Conservation (phyloP, 2,888 invertebrate genomes). For the Galerucella nymphaeae region DNA sequence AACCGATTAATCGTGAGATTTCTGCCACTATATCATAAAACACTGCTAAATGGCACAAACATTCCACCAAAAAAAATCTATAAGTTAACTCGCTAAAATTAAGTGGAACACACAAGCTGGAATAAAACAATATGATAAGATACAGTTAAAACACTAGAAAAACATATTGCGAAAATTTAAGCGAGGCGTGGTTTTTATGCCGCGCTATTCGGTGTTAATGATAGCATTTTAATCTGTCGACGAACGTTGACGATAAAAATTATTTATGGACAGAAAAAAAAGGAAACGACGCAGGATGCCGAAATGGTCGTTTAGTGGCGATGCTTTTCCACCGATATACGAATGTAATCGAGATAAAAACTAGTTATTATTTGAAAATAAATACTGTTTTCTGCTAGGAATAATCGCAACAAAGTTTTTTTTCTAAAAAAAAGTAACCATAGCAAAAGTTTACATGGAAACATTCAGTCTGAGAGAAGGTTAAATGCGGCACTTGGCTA, state of each 20-base stretch:
- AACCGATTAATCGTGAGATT: no score
- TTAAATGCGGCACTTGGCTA: no score
- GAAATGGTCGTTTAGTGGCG: background rate
- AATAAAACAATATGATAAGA: conserved; percentile 22
- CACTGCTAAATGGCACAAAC: no score
- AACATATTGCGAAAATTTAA: conserved; percentile 45
- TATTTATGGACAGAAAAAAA: conserved; percentile 38
- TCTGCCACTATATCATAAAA: no score
- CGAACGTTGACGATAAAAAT: conserved; percentile 46
- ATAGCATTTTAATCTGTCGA: conserved; percentile 49
- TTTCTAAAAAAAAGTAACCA: no score
- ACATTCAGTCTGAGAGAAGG: no score
- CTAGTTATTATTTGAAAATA: no score
- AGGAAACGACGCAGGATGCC: background rate
- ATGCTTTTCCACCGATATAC: background rate
- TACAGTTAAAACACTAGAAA: conserved; percentile 26
- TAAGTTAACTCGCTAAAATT: background rate
- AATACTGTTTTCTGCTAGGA: no score
- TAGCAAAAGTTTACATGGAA: no score
- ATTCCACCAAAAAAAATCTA: background rate
- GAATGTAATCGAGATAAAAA: no score
- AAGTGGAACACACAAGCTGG: background rate
- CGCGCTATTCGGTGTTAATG: conserved; percentile 43
- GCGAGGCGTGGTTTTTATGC: background rate
- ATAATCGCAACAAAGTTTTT: no score